Evolutionary conservation across 2,113 vertebrate genomes (phyloP).

Genomic region (Indicator indicator): DNA sequence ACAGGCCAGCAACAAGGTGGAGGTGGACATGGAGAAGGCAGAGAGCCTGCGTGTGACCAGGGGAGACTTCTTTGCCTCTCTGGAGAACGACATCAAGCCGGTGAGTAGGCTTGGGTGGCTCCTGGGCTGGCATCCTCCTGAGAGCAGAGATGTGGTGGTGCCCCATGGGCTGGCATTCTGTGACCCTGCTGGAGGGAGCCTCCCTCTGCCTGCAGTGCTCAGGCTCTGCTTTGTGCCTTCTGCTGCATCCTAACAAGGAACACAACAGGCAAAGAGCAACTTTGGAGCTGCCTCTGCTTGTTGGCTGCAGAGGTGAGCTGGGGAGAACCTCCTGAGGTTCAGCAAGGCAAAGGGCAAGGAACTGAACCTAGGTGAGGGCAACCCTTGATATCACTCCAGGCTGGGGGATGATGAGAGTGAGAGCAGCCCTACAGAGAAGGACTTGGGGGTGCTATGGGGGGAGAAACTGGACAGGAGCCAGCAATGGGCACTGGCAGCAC

Average conservation of each 20-base stretch:
- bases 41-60: conserved; percentile 88
- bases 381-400: too few relatives aligned
- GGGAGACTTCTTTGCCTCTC: conserved; percentile 88
- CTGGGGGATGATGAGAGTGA: too few relatives aligned
- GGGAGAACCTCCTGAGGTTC: too few relatives aligned
- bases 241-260: background rate
- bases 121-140: background rate
- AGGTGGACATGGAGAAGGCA: conserved; percentile 94
- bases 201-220: background rate
- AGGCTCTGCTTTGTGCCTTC: background rate
- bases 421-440: too few relatives aligned
- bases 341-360: too few relatives aligned
- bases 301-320: too few relatives aligned
- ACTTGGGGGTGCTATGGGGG: too few relatives aligned
- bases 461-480: too few relatives aligned
- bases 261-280: background rate
- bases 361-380: too few relatives aligned
- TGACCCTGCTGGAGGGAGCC: background rate
- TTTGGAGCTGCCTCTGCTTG: background rate
- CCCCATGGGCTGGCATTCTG: rapidly evolving
- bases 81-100: conserved; percentile 97
- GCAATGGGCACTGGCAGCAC: too few relatives aligned
- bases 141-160: background rate
- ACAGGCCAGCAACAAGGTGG: conserved; percentile 94
- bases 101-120: conserved; percentile 75